Percentiles rank a stretch among this genome's conserved stretches.
phyloP scores from a whole-genome alignment of 2,888 invertebrate species.

The Nomada fabriciana region DNA sequence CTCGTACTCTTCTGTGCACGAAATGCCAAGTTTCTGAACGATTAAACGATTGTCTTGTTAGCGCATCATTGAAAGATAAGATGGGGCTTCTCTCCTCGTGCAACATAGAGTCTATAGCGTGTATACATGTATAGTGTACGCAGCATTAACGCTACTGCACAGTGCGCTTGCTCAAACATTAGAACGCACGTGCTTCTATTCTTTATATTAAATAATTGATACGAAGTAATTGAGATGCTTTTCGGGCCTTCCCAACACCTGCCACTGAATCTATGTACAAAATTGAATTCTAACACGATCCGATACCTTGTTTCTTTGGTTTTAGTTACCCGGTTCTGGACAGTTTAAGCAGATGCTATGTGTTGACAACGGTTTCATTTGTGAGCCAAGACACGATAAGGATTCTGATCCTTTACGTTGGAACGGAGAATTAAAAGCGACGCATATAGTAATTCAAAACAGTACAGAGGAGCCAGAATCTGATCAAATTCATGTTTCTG shows the following conservation, averaged over 20 bases:
- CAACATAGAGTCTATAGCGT: background rate
- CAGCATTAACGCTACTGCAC: background rate
- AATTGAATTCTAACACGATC: background rate
- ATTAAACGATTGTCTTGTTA: background rate
- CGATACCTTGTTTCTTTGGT: conserved; percentile 3
- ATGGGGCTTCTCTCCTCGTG: background rate
- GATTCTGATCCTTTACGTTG: conserved; percentile 81
- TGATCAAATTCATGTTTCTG: conserved; percentile 79
- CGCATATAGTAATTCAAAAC: conserved; percentile 91
- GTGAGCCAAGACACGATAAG: conserved; percentile 87
- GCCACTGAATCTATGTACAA: too few relatives aligned
- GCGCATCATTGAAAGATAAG: conserved; percentile 1
- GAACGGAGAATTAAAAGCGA: conserved; percentile 89
- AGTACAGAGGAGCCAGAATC: conserved; percentile 84
- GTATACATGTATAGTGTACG: conserved; percentile 2
- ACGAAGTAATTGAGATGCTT: background rate
- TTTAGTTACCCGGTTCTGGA: conserved; percentile 81
- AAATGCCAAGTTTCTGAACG: background rate
- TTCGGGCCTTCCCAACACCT: too few relatives aligned
- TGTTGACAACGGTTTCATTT: conserved; percentile 93
- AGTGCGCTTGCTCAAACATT: conserved; percentile 27
- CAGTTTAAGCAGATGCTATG: conserved; percentile 94
- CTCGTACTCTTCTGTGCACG: background rate
- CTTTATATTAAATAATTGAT: background rate
- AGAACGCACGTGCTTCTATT: conserved; percentile 13